A percentile compares a stretch with the other conserved stretches of the same genome.
These are phyloP conservation scores for Lepus americanus DNA, from an alignment of 2,113 vertebrate genomes.

Conservation along the genomic window DNA sequence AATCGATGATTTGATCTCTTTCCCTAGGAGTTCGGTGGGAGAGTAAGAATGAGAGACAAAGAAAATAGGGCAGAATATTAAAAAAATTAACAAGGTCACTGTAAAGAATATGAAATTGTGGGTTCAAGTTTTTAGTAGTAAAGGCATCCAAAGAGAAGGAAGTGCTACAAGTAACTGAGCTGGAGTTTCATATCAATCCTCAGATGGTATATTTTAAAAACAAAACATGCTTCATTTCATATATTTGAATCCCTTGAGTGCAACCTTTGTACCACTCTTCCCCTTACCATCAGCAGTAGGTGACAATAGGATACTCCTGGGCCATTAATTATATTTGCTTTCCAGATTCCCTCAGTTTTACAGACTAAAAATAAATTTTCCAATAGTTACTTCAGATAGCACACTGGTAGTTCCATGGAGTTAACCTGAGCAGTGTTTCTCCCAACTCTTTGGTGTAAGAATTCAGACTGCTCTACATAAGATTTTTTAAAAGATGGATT, in stretches of 20 bases:
- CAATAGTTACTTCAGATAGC: neutral
- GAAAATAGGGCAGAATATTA: neutral
- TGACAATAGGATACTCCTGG: conserved; percentile 3
- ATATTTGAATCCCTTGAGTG: neutral
- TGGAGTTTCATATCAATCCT: neutral
- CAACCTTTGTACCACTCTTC: conserved; percentile 40
- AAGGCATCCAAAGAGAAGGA: neutral
- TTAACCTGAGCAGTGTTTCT: neutral
- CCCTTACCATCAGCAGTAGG: conserved; percentile 16
- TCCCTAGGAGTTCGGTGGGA: neutral
- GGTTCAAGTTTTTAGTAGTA: neutral
- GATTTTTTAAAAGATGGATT: neutral
- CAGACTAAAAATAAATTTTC: neutral
- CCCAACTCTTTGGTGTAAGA: neutral
- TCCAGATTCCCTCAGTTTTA: neutral
- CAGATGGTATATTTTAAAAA: conserved; percentile 25
- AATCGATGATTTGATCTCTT: neutral
- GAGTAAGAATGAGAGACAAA: neutral
- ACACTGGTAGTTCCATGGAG: accelerated
- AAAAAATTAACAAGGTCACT: neutral
- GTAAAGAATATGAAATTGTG: conserved; percentile 14
- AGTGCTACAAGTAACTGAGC: neutral
- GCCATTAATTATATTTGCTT: neutral
- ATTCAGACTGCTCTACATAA: neutral
- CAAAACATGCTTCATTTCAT: neutral